Evolutionary conservation across 2,888 invertebrate species (phyloP), one percentile per base, ranked within the genome.

Genomic region (Troides helena): DNA sequence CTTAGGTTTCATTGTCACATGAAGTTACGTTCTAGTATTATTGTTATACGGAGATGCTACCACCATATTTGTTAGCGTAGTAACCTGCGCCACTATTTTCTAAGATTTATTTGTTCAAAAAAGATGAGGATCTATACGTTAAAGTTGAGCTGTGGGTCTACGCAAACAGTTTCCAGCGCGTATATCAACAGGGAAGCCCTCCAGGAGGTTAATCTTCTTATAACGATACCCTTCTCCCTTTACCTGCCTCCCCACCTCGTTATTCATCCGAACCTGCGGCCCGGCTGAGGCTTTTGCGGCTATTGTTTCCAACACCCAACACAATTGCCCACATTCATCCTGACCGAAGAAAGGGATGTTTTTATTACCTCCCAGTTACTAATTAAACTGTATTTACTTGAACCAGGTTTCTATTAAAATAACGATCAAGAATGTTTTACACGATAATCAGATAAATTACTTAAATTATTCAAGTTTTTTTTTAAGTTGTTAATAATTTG

Each of bases 201-300:
- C 65, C 63, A 61, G 30, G 53, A 65, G 61, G 66, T 71, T 72
- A 66, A 72, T 70, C 70, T 68, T 72, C 65, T 69, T 69, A 69
- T 62, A 65, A 65, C 56, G 65, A 50, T 57, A 21, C 53, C 65
- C 43, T 50, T 46, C 53, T 56, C 56, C 65, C 69, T 30, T 6
- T 58, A 66, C 69, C 69, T 69, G 65, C 69, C 65, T 21, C 60
- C 18, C 36, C 66, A 57, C 60, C 74, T 86, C 87, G 82, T 89
- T 87, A 88, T 89, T 88, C 88, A 87, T 86, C 78, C 76, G 78
- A 63, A 80, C 81, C 81, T 70, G 63, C 78, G 76, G 75, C 74
- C 76, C 78, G 74, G 77, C 75, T 78, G 73, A 68, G 72, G 74
- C 78, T 81, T 85, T 82, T 81, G 78, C 75, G 72, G 61, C 81